Percentiles rank a stretch among this genome's conserved stretches.
phyloP scores from a whole-genome alignment of 2,888 invertebrate genomes.

The Cremastinae sp. region DNA sequence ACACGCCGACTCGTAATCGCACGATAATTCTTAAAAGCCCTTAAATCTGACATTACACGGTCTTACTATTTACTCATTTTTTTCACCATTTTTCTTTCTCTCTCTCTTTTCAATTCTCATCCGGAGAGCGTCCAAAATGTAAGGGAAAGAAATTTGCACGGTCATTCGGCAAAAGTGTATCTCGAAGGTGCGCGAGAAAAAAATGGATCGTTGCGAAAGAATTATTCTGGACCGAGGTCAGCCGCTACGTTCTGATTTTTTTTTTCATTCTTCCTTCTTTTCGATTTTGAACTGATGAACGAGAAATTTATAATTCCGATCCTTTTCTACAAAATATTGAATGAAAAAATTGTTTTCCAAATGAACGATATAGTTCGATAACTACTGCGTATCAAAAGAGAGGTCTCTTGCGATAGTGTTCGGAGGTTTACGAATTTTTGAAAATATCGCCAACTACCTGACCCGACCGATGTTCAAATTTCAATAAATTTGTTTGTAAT shows the following conservation, averaged over 20 bases:
- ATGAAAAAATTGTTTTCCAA: too few species aligned
- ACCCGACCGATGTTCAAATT: too few species aligned
- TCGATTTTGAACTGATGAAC: not conserved
- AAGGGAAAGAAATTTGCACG: not conserved
- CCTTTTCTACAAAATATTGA: too few species aligned
- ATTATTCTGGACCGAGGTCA: slow-evolving; percentile 60
- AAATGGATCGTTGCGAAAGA: slow-evolving; percentile 48
- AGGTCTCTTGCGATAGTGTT: too few species aligned
- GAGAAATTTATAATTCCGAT: too few species aligned
- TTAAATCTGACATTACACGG: not conserved
- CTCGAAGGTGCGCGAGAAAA: not conserved
- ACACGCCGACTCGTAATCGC: not conserved
- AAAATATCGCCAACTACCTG: too few species aligned
- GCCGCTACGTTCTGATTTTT: slow-evolving; percentile 28
- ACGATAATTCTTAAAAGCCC: not conserved
- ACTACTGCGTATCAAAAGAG: too few species aligned
- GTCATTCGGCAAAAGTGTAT: not conserved
- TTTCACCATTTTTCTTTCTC: too few species aligned
- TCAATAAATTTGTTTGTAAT: too few species aligned
- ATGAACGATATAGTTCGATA: too few species aligned
- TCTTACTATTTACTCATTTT: not conserved
- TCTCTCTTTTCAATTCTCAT: too few species aligned
- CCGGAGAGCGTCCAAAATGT: not conserved
- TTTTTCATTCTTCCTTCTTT: not conserved
- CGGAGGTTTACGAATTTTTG: too few species aligned